These are phyloP conservation scores for Ploceus nigricollis DNA, from an alignment of 2,113 vertebrate genomes.

Conservation along the genomic window DNA sequence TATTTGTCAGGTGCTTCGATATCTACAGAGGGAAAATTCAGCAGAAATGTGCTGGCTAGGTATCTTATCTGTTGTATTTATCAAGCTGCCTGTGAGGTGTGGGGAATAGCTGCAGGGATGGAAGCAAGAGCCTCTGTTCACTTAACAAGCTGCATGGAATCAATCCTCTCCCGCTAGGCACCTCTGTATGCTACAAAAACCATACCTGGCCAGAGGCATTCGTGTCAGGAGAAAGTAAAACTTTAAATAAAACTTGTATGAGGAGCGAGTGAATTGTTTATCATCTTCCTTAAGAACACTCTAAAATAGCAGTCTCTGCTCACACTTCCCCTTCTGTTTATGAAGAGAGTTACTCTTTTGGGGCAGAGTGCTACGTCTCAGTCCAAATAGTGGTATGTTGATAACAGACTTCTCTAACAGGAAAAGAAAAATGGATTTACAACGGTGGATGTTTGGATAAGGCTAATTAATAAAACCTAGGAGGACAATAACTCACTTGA, in stretches of 20 bases:
- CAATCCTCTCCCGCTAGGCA: background rate
- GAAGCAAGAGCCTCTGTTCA: background rate
- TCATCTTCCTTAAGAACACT: background rate
- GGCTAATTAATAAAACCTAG: conserved; percentile 33
- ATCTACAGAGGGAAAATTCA: background rate
- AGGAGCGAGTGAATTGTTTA: background rate
- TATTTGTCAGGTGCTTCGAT: background rate
- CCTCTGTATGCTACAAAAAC: background rate
- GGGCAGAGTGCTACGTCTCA: background rate
- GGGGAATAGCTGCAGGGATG: background rate
- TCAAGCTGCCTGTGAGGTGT: background rate
- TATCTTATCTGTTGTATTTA: background rate
- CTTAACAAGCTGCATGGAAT: background rate
- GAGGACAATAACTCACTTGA: background rate
- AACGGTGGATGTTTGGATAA: conserved; percentile 7
- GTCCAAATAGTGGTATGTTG: background rate
- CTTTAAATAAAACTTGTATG: background rate
- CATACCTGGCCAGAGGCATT: background rate
- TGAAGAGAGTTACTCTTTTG: background rate
- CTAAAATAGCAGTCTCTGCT: background rate
- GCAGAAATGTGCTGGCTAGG: background rate
- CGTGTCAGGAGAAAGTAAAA: background rate
- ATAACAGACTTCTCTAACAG: background rate
- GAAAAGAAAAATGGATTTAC: conserved; percentile 8
- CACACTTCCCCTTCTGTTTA: background rate